Evolutionary conservation across 2,797 vertebrate genomes (phyloP).

Genomic region (Pangasius krempfi): DNA sequence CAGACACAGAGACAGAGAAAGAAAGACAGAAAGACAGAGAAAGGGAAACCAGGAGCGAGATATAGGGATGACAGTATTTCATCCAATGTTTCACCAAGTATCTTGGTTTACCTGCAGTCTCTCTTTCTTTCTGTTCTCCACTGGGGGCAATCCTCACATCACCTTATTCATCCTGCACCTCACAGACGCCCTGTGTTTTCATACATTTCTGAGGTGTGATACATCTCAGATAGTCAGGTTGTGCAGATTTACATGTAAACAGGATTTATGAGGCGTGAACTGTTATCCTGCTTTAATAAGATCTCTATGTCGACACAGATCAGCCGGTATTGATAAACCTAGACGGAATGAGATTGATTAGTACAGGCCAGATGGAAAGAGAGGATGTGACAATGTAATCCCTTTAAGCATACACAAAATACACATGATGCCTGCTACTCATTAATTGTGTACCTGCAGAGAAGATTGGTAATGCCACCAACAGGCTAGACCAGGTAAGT

Average conservation of each 20-base stretch:
- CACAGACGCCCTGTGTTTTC: conserved; percentile 21
- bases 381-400: conserved; percentile 53
- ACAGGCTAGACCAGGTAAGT: conserved; percentile 43
- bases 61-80: conserved; percentile 73
- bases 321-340: conserved; percentile 66
- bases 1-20: conserved; percentile 62
- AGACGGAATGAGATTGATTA: conserved; percentile 67
- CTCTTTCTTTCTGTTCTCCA: conserved; percentile 57
- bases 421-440: neutral
- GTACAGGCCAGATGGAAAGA: conserved; percentile 58
- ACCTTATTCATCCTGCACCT: conserved; percentile 34
- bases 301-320: conserved; percentile 63
- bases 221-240: neutral
- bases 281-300: conserved; percentile 67
- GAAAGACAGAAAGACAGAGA: conserved; percentile 53
- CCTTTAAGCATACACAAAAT: conserved; percentile 23
- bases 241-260: neutral
- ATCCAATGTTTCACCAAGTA: conserved; percentile 72
- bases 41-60: conserved; percentile 37
- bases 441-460: conserved; percentile 32
- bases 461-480: conserved; percentile 51
- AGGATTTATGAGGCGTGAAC: conserved; percentile 66
- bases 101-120: conserved; percentile 61
- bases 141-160: conserved; percentile 38
- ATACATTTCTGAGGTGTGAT: conserved; percentile 7